Evolutionary conservation across 1,140 invertebrate genomes (phyloP).

Genomic region (Laupala kohalensis): DNA sequence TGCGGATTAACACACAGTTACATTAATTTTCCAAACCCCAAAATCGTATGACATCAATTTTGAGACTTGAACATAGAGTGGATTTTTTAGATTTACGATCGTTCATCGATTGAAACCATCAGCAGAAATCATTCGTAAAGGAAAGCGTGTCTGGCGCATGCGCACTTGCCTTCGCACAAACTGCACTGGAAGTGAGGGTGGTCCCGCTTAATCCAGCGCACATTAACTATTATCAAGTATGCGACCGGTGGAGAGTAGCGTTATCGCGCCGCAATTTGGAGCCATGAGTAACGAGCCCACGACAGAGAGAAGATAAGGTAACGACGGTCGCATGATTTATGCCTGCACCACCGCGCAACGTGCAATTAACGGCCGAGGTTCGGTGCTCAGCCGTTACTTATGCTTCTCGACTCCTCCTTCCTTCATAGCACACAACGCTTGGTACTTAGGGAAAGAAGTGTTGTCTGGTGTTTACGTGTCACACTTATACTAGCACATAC

Average conservation of each 20-base stretch:
- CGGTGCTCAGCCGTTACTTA: not conserved
- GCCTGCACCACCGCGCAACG: not conserved
- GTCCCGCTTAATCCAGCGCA: not conserved
- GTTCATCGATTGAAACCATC: too few relatives aligned
- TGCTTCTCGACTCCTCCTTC: not conserved
- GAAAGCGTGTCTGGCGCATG: not conserved
- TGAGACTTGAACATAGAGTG: too few relatives aligned
- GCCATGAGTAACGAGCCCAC: not conserved
- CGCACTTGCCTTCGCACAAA: too few relatives aligned
- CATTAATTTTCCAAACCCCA: too few relatives aligned
- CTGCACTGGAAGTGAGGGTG: not conserved
- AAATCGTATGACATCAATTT: too few relatives aligned
- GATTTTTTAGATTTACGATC: too few relatives aligned
- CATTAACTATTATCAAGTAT: not conserved
- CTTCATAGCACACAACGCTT: too few relatives aligned
- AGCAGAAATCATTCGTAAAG: not conserved
- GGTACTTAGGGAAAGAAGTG: too few relatives aligned
- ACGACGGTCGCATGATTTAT: not conserved
- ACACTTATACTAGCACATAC: too few relatives aligned
- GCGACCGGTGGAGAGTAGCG: too few relatives aligned
- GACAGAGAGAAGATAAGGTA: not conserved
- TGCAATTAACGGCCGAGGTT: not conserved
- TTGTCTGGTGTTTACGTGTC: too few relatives aligned
- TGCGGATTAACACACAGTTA: too few relatives aligned
- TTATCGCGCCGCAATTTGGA: not conserved